Evolutionary conservation across 2,113 vertebrate genomes (phyloP), one percentile per base, ranked within the genome.

Genomic region (Pionites leucogaster): DNA sequence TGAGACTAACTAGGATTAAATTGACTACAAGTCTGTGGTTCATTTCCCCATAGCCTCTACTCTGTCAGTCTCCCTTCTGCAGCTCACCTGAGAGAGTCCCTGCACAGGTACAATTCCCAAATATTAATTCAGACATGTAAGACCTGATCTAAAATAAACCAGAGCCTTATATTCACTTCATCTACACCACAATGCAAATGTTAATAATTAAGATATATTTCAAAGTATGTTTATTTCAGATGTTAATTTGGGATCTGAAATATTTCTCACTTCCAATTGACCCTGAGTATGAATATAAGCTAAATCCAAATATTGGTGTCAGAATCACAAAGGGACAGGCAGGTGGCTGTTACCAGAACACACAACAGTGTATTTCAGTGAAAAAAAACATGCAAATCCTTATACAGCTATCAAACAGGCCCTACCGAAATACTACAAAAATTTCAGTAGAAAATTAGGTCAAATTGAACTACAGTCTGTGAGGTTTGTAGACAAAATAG

Each of bases 11-110:
- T 31, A 75, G 94, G 76, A 90, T 96, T 97, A 97, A 97, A 97
- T 95, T 50, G 83, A 95, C 96, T 95, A 78, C 68, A 91, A 91
- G 92, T 97, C 95, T 93, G 94, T 97, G 97, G 96, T 94, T 98
- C 95, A 89, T 92, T 96, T 97, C 89, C 80, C 96, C 41, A 62
- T 76, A 91, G 96, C 85, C 95, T 96, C 97, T 94, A 90, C 96
- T 80, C 92, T 93, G 90, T 95, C 94, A 81, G 93, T 82, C 95
- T 97, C 85, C 96, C 88, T 94, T 91, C 60, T 79, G 90, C 91
- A 95, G 95, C 94, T 95, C 97, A 97, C 92, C 94, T 96, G 95
- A 97, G 86, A 72, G 64, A 93, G 85, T 76, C 88, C 91, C 95
- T 7, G 71, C 22, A 74, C 29, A 93, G 53, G 46, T 90, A 96